A percentile compares a stretch with the other conserved stretches of the same genome.
Conservation (phyloP, 2,797 vertebrate species). For the Neoniphon sammara region DNA sequence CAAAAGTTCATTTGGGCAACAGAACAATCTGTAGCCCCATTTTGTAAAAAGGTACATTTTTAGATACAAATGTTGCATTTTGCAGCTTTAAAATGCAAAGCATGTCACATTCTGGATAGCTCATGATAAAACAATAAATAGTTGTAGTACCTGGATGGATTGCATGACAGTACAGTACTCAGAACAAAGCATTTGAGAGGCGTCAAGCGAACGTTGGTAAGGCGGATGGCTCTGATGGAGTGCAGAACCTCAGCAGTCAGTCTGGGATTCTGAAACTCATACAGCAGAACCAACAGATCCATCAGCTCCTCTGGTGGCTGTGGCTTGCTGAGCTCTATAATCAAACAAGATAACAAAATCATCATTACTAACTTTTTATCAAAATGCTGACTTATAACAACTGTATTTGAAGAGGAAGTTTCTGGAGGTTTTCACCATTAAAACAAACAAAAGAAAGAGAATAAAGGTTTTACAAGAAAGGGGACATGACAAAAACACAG, state of each 20-base stretch:
- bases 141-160: conserved; percentile 77
- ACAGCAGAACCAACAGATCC: conserved; percentile 94
- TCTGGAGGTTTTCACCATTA: too few species aligned
- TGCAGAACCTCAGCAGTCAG: conserved; percentile 90
- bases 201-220: conserved; percentile 90
- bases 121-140: not conserved
- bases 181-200: conserved; percentile 92
- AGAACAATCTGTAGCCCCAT: too few species aligned
- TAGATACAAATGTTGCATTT: not conserved
- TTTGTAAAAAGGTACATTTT: too few species aligned
- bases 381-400: too few species aligned
- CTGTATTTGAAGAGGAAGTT: too few species aligned
- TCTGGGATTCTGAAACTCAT: conserved; percentile 95
- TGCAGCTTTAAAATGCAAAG: not conserved
- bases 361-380: not conserved
- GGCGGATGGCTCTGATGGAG: conserved; percentile 86
- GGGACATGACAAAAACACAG: too few species aligned
- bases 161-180: conserved; percentile 87
- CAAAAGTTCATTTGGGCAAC: too few species aligned
- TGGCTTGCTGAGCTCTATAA: conserved; percentile 80
- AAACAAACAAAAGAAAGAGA: too few species aligned
- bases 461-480: too few species aligned
- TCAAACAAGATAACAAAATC: not conserved
- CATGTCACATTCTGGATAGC: not conserved
- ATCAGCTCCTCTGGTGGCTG: conserved; percentile 92